phyloP scores from a whole-genome alignment of 2,113 vertebrate species.

The Osmerus mordax region DNA sequence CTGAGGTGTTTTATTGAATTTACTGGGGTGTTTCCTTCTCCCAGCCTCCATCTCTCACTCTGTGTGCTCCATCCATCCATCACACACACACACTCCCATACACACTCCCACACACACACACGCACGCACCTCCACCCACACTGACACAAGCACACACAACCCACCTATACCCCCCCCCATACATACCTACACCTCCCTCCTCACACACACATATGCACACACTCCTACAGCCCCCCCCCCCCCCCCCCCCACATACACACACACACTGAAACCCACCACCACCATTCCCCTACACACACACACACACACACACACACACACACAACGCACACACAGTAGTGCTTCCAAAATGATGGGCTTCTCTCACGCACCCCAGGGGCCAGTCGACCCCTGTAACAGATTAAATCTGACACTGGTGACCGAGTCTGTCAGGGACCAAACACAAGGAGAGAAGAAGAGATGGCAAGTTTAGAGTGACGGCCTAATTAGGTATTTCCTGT shows the following conservation, averaged over 20 bases:
- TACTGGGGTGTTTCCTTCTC: constrained; percentile 59
- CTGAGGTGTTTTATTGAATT: constrained; percentile 64
- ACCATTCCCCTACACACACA: constrained; percentile 31
- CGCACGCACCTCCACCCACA: constrained; percentile 14
- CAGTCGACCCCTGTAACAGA: constrained; percentile 63
- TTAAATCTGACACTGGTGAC: constrained; percentile 71
- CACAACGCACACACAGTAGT: background rate
- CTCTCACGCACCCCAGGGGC: constrained; percentile 53
- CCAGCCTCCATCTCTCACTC: constrained; percentile 41
- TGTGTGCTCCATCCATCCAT: constrained; percentile 44
- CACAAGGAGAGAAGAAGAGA: constrained; percentile 30
- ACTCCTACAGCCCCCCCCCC: too few species aligned
- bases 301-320: background rate
- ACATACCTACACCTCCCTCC: background rate
- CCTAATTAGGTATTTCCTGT: constrained; percentile 69
- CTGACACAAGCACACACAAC: constrained; percentile 27
- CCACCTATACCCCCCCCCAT: background rate
- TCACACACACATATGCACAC: constrained; percentile 2
- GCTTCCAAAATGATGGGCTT: constrained; percentile 59
- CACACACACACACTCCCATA: background rate
- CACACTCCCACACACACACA: constrained; percentile 4
- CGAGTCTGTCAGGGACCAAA: constrained; percentile 61
- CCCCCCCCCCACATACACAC: background rate
- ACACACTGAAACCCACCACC: background rate
- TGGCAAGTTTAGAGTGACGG: constrained; percentile 60